Conservation (phyloP, 2,797 vertebrate species). For the Halcyon chelicuti region DNA sequence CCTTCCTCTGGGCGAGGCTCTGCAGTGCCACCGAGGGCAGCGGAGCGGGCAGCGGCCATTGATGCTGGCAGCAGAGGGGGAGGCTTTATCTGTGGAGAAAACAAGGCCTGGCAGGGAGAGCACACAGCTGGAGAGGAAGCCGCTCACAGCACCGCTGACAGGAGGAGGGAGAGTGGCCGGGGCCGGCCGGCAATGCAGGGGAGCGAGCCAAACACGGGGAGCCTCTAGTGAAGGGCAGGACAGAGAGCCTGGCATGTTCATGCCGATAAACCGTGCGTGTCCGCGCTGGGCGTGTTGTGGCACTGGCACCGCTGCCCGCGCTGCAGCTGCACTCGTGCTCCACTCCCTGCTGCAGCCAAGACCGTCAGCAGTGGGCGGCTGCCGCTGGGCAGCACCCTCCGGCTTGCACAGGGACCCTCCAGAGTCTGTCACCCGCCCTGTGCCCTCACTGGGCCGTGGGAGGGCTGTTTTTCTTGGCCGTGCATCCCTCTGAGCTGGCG, state of each 20-base stretch:
- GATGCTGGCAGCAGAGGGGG: not conserved
- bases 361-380: fast-evolving
- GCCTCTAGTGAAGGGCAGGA: not conserved
- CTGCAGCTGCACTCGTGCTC: not conserved
- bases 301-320: not conserved
- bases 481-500: fast-evolving
- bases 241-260: not conserved
- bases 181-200: not conserved
- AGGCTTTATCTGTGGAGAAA: not conserved
- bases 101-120: not conserved
- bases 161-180: not conserved
- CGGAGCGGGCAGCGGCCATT: not conserved
- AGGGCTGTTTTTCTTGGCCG: constrained; percentile 15
- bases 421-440: not conserved
- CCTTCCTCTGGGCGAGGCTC: not conserved
- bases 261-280: not conserved
- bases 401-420: not conserved
- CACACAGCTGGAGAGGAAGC: constrained; percentile 6
- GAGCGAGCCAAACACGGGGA: not conserved
- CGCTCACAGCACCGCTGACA: constrained; percentile 19
- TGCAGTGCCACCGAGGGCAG: not conserved
- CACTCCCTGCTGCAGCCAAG: not conserved
- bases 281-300: not conserved
- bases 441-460: not conserved
- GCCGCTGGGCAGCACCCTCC: not conserved